These are phyloP conservation scores for Podarcis lilfordi DNA, from an alignment of 2,797 vertebrate species.

Conservation along the genomic window DNA sequence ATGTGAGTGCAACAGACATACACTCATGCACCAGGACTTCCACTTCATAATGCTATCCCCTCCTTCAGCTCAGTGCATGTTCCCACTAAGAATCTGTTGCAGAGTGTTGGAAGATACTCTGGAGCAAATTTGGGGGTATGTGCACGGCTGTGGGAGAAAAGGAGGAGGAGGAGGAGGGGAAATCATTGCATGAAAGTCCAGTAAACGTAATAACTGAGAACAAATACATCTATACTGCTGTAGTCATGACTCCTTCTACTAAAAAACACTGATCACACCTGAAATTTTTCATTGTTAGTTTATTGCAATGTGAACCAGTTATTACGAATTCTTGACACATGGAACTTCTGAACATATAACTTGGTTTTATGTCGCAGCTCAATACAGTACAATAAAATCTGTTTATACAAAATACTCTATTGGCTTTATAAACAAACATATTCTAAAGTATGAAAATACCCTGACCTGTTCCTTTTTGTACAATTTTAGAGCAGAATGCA, in stretches of 20 bases:
- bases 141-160: too few relatives aligned
- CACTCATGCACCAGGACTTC: too few relatives aligned
- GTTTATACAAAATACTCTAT: constrained; percentile 29
- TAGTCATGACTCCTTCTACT: not conserved
- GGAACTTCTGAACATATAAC: constrained; percentile 8
- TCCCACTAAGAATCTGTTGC: too few relatives aligned
- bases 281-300: constrained; percentile 20
- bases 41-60: too few relatives aligned
- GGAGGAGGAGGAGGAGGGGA: too few relatives aligned
- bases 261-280: not conserved
- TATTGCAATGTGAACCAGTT: not conserved
- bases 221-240: not conserved
- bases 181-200: not conserved
- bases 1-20: too few relatives aligned
- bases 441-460: constrained; percentile 14
- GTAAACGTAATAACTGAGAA: not conserved
- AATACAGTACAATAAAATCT: constrained; percentile 19
- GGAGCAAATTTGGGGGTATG: too few relatives aligned
- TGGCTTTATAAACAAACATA: constrained; percentile 27
- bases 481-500: not conserved
- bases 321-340: constrained; percentile 6
- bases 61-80: too few relatives aligned
- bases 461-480: not conserved
- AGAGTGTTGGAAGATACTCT: too few relatives aligned
- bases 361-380: constrained; percentile 30